Evolutionary conservation across 2,113 vertebrate species (phyloP).

Genomic region (Myrmecophaga tridactyla): DNA sequence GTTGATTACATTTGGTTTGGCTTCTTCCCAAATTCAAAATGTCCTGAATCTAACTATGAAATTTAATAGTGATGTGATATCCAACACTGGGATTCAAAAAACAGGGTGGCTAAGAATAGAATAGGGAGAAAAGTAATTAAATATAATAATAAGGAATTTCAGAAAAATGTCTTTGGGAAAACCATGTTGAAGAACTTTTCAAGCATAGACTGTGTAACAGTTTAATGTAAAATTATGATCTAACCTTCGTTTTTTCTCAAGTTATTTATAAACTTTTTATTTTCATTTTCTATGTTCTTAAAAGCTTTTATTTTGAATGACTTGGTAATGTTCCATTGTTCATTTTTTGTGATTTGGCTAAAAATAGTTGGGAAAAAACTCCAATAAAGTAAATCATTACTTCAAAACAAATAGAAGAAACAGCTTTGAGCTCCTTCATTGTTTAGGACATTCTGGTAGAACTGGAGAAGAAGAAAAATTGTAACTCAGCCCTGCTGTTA

Average conservation of each 20-base stretch:
- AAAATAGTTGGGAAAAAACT: background rate
- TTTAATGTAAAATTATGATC: background rate
- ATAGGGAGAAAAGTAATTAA: background rate
- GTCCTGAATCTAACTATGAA: background rate
- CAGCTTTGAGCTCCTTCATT: background rate
- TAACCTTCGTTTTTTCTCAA: background rate
- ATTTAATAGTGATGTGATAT: background rate
- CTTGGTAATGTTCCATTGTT: background rate
- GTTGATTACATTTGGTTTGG: background rate
- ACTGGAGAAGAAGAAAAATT: background rate
- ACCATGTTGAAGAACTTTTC: background rate
- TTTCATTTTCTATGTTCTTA: conserved; percentile 35
- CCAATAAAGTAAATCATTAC: background rate
- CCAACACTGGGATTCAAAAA: background rate
- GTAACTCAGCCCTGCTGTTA: background rate
- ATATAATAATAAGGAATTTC: background rate
- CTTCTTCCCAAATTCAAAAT: background rate
- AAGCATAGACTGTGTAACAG: background rate
- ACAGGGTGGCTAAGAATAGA: background rate
- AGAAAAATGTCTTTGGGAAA: background rate
- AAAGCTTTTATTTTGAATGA: conserved; percentile 29
- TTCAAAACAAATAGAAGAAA: background rate
- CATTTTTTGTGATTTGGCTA: background rate
- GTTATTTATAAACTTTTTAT: conserved; percentile 40
- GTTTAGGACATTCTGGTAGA: background rate